Evolutionary conservation across 2,888 invertebrate species (phyloP).

Genomic region (Nomada fucata): DNA sequence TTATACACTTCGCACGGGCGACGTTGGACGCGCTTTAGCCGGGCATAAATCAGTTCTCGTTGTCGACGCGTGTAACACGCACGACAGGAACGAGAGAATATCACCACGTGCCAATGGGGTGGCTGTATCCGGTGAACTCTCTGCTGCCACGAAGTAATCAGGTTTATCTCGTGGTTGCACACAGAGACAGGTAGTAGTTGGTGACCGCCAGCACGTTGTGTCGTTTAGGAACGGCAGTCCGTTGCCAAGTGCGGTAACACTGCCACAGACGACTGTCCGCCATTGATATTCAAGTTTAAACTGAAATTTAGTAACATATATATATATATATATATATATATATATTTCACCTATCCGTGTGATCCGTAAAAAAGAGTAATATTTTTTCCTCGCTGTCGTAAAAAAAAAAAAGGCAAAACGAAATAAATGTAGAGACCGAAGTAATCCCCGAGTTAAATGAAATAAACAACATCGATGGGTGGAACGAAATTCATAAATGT

Average conservation of each 20-base stretch:
- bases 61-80: constrained; percentile 54
- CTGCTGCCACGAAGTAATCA: constrained; percentile 65
- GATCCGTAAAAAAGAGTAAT: background rate
- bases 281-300: constrained; percentile 31
- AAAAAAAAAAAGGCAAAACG: background rate
- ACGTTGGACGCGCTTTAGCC: constrained; percentile 45
- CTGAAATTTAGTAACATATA: background rate
- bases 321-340: too few relatives aligned
- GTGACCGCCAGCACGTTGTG: constrained; percentile 57
- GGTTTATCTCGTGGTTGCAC: constrained; percentile 72
- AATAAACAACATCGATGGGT: too few relatives aligned
- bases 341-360: background rate
- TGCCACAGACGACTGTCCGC: constrained; percentile 31
- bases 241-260: constrained; percentile 41
- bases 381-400: background rate
- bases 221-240: constrained; percentile 58
- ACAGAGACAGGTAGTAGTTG: constrained; percentile 59
- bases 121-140: constrained; percentile 56
- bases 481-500: too few relatives aligned
- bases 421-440: too few relatives aligned
- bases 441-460: too few relatives aligned
- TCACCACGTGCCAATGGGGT: constrained; percentile 57
- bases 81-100: constrained; percentile 56
- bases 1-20: constrained; percentile 31
- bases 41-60: constrained; percentile 62